Evolutionary conservation across 2,113 vertebrate species (phyloP).

Genomic region (Hippocampus zosterae): DNA sequence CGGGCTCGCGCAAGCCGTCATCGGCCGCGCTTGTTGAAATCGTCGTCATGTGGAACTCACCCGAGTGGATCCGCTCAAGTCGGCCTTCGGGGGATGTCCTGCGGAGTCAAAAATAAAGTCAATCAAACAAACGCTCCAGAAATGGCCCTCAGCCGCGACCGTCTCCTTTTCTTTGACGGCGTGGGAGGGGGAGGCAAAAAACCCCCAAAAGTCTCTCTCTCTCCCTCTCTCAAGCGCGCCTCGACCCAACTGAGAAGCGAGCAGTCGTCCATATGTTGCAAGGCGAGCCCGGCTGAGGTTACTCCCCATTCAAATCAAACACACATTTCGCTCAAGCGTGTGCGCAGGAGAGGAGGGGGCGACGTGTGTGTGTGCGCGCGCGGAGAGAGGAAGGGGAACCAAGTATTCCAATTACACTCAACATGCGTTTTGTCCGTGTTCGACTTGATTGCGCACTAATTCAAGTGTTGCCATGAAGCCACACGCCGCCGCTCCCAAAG

Average conservation of each 20-base stretch:
- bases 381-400: constrained; percentile 10
- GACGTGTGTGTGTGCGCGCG: constrained; percentile 2
- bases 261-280: constrained; percentile 66
- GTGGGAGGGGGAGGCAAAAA: neutral
- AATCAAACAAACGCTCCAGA: constrained; percentile 9
- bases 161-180: constrained; percentile 15
- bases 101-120: neutral
- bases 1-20: constrained; percentile 6
- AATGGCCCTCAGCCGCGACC: constrained; percentile 13
- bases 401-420: constrained; percentile 6
- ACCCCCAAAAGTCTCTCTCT: constrained; percentile 16
- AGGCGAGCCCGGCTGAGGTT: constrained; percentile 54
- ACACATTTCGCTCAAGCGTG: constrained; percentile 63
- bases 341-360: constrained; percentile 20
- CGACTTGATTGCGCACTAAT: neutral
- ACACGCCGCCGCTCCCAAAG: neutral
- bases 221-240: constrained; percentile 21
- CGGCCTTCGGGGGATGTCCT: neutral
- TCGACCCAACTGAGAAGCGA: constrained; percentile 51
- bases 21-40: constrained; percentile 7
- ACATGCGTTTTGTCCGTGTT: constrained; percentile 19
- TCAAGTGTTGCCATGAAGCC: neutral
- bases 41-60: constrained; percentile 50
- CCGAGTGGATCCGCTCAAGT: constrained; percentile 36
- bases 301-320: constrained; percentile 73